Evolutionary conservation across 1,140 invertebrate species (phyloP).

Genomic region (Berghia stephanieae): DNA sequence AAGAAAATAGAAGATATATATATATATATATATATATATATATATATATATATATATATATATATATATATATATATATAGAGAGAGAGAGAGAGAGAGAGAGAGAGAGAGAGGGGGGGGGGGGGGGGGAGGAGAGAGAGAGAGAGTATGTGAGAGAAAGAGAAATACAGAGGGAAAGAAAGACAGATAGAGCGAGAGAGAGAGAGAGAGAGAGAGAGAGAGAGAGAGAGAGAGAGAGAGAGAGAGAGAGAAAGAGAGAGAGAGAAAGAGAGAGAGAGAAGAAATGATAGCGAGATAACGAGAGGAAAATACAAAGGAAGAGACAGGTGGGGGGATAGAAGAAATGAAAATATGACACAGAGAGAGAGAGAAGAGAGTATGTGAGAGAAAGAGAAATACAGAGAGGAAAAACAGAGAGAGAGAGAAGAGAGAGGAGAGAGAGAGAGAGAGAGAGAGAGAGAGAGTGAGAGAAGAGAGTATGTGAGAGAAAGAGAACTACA

Average conservation of each 20-base stretch:
- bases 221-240: too few relatives aligned
- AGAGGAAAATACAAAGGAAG: not conserved
- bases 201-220: not conserved
- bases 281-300: not conserved
- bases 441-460: not conserved
- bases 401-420: too few relatives aligned
- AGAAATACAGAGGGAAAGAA: too few relatives aligned
- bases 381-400: too few relatives aligned
- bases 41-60: not conserved
- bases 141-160: too few relatives aligned
- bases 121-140: not conserved
- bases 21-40: not conserved
- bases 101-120: not conserved
- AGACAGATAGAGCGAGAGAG: too few relatives aligned
- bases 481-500: too few relatives aligned
- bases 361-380: too few relatives aligned
- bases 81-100: not conserved
- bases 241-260: not conserved
- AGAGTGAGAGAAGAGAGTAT: not conserved
- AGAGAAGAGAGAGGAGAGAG: not conserved
- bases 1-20: too few relatives aligned
- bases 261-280: slow-evolving; percentile 2
- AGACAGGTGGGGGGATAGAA: not conserved
- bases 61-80: too few relatives aligned
- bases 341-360: not conserved